These are phyloP conservation scores for Cabera pusaria DNA, from an alignment of 2,888 invertebrate genomes.

Conservation along the genomic window DNA sequence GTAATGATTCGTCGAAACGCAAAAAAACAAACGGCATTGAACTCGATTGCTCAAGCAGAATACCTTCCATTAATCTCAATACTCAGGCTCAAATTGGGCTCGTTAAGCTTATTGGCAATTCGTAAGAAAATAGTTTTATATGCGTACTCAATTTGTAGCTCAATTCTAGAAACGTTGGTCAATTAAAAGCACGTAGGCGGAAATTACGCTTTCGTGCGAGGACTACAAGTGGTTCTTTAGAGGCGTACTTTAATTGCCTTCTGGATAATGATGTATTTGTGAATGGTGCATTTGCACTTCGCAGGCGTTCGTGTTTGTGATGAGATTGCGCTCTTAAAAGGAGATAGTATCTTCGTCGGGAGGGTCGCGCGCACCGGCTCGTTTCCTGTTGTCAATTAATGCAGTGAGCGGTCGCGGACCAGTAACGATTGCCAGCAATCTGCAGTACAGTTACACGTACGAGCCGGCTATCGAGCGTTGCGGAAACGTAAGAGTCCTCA, in stretches of 20 bases:
- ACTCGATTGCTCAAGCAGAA: conserved; percentile 25
- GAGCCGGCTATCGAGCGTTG: conserved; percentile 17
- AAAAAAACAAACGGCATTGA: conserved; percentile 22
- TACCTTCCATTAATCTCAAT: conserved; percentile 27
- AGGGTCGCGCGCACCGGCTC: conserved; percentile 32
- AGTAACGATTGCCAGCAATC: conserved; percentile 32
- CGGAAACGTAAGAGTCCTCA: conserved; percentile 3
- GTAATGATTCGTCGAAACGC: conserved; percentile 23
- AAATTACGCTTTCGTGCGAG: conserved; percentile 47
- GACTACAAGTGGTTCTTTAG: conserved; percentile 25
- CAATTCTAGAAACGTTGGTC: conserved; percentile 41
- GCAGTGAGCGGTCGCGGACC: conserved; percentile 46
- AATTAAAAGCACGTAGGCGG: conserved; percentile 50
- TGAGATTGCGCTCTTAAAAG: conserved; percentile 26
- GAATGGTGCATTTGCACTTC: conserved; percentile 15
- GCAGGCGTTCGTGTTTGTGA: conserved; percentile 14
- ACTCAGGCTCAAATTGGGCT: conserved; percentile 22
- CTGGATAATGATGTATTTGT: conserved; percentile 21
- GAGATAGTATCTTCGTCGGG: conserved; percentile 33
- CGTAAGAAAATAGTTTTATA: conserved; percentile 35
- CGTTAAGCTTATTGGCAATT: conserved; percentile 30
- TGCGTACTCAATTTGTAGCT: conserved; percentile 48
- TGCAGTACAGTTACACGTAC: conserved; percentile 49
- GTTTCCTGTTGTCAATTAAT: conserved; percentile 66
- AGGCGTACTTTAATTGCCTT: conserved; percentile 31